Conservation (phyloP, 2,113 vertebrate genomes). For the Parus major region DNA sequence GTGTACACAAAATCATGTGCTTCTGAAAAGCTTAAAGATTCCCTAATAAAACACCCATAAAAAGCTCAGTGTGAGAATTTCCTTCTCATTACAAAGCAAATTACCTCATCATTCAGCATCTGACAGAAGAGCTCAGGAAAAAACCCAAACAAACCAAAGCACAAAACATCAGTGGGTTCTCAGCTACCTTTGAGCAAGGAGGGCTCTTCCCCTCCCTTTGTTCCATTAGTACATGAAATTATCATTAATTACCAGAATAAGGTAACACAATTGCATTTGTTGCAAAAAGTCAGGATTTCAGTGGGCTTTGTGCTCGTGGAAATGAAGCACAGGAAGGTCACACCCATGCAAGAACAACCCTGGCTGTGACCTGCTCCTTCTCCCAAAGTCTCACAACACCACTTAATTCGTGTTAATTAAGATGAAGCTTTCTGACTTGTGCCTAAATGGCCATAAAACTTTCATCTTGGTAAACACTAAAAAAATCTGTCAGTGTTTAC, state of each 20-base stretch:
- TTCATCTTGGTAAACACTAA: neutral
- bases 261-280: rapidly evolving
- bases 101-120: neutral
- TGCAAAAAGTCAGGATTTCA: neutral
- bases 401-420: neutral
- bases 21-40: neutral
- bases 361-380: neutral
- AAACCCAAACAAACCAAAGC: neutral
- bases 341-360: neutral
- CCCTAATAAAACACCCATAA: neutral
- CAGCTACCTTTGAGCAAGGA: neutral
- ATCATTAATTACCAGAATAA: neutral
- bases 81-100: neutral
- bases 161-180: neutral
- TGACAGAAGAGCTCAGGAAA: neutral
- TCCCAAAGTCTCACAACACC: neutral
- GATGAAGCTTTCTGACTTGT: neutral
- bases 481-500: neutral
- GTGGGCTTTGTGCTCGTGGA: neutral
- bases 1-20: neutral
- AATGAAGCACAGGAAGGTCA: neutral
- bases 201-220: neutral
- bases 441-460: neutral
- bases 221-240: neutral
- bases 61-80: neutral